Evolutionary conservation across 1,140 invertebrate genomes (phyloP), one percentile per base, ranked within the genome.

Genomic region (Drosophila bipectinata): DNA sequence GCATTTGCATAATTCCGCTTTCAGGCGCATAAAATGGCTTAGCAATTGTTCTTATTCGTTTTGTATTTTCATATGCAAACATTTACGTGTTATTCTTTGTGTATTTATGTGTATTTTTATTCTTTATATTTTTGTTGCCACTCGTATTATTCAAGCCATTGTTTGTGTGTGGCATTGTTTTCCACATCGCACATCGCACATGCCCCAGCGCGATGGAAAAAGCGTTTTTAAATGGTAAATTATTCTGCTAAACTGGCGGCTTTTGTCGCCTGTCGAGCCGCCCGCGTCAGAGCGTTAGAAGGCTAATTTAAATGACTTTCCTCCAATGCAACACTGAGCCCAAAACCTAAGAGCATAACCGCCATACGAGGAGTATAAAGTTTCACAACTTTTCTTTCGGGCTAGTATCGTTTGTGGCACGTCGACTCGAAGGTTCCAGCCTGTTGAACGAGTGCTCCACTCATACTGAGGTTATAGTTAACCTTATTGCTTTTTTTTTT

Each of bases 191-290:
- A 62, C 34, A 21, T 56, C 41, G 67, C 49, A 47, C 24, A 61
- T 21, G 56, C 34, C 53, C 47, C 7, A 60, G 21, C 2, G 21
- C 49, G 66, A 30, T 21, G 47, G 54, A 55, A 45, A 41, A 58
- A 51, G 28, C 68, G 34, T 51, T 82, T 82, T 77, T 64, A 82
- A 82, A 82, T 82, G 80, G 68, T 81, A 82, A 82, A 82, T 82
- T 81, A 82, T 82, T 82, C 55, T 59, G 60, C 34, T 52, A 66
- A 80, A 61, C 64, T 75, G 56, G 58, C 18, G 73, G 58, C 77
- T 69, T 76, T 81, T 77, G 78, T 73, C 63, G 60, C 61, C 76
- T 56, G 45, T 59, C 44, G 30, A 28, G 48, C 21, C 26, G 32
- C 44, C 34, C 49, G 60, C 59, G 55, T 30, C 74, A 48, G 44